Evolutionary conservation across 2,113 vertebrate genomes (phyloP).

Genomic region (Uria lomvia): DNA sequence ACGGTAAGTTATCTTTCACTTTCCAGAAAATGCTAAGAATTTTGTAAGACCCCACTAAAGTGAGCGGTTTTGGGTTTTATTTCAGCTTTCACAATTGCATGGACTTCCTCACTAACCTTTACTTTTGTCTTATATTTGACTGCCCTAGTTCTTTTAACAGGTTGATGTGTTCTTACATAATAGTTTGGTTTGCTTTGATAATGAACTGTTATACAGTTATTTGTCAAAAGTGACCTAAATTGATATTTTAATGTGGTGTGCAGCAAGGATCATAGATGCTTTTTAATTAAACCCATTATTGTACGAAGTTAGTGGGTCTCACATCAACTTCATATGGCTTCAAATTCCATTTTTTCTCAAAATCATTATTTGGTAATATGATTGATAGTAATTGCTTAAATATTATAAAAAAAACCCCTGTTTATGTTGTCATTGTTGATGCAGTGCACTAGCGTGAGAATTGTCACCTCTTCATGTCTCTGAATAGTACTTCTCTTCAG

Average conservation of each 20-base stretch:
- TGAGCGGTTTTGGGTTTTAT: not conserved
- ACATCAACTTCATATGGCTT: slow-evolving; percentile 38
- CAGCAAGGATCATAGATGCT: not conserved
- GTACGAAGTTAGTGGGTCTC: not conserved
- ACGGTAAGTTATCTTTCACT: slow-evolving; percentile 76
- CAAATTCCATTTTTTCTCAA: not conserved
- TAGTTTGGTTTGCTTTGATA: not conserved
- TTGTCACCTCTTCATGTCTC: not conserved
- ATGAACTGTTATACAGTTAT: not conserved
- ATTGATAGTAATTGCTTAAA: not conserved
- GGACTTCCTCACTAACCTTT: not conserved
- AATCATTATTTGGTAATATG: not conserved
- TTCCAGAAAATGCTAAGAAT: not conserved
- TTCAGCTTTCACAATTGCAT: not conserved
- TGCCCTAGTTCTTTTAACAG: not conserved
- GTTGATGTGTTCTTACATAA: not conserved
- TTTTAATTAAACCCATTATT: not conserved
- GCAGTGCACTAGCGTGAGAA: not conserved
- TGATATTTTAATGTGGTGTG: not conserved
- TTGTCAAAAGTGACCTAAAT: not conserved
- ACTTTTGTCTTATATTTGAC: not conserved
- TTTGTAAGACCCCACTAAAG: not conserved
- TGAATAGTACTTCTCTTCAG: not conserved
- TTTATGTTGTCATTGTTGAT: not conserved
- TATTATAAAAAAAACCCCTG: not conserved